Evolutionary conservation across 1,140 invertebrate genomes (phyloP).

Genomic region (Drosophila ambigua): DNA sequence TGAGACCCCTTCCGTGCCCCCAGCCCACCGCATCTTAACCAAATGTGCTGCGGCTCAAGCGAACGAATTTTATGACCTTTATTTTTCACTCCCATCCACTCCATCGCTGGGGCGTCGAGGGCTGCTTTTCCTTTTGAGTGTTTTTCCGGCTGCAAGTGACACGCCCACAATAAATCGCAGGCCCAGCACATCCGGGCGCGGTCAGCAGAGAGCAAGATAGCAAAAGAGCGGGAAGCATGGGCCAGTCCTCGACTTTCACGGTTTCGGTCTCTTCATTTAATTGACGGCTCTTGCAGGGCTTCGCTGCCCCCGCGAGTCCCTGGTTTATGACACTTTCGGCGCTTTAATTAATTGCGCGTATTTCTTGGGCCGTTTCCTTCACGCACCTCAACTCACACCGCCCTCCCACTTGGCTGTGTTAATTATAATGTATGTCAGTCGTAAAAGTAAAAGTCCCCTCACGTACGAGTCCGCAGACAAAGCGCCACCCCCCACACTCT

Average conservation of each 20-base stretch:
- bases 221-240: neutral
- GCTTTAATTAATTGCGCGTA: conserved; percentile 72
- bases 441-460: conserved; percentile 70
- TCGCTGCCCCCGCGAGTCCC: conserved; percentile 10
- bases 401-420: conserved; percentile 18
- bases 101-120: conserved; percentile 1
- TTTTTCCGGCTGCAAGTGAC: conserved; percentile 20
- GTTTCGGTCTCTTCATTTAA: conserved; percentile 39
- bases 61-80: conserved; percentile 43
- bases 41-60: conserved; percentile 23
- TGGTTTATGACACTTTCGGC: conserved; percentile 68
- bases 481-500: neutral
- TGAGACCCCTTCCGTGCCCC: neutral
- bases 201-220: neutral
- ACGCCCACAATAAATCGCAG: conserved; percentile 48
- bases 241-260: conserved; percentile 12
- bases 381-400: conserved; percentile 24
- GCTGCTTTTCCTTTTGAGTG: conserved; percentile 6
- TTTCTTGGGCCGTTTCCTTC: conserved; percentile 36
- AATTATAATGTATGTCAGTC: conserved; percentile 77
- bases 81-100: conserved; percentile 18
- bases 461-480: conserved; percentile 31
- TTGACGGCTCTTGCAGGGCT: conserved; percentile 54
- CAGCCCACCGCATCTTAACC: conserved; percentile 4
- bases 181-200: conserved; percentile 23